Base-by-base conservation (phyloP, 1,140 invertebrate species). In the Drosophila lacertosa region DNA sequence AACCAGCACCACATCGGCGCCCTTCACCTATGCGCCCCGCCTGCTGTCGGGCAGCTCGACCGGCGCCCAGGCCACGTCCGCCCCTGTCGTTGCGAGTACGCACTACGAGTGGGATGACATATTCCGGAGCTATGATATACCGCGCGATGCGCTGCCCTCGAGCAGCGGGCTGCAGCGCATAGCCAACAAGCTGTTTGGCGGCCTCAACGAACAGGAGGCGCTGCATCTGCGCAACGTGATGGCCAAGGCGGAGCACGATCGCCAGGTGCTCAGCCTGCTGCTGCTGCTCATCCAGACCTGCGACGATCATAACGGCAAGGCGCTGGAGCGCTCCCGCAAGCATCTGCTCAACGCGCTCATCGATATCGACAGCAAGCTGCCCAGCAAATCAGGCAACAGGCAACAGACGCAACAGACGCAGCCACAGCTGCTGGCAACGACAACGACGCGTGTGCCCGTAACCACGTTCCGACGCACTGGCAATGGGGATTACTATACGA, bases 231-330 rank as follows among this genome's bases (percentile, higher is more conserved):
- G 95, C 93, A 94, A 94, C 60, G 94, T 96, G 4, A 96, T 97
- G 95, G 94, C 95, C 73, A 94, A 96, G 89, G 96, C 95, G 2
- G 94, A 95, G 75, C 94, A 93, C 58, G 96, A 96, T 84, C 94
- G 94, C 40, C 95, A 95, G 1, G 95, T 96, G 0, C 92, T 95
- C 55, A 93, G 95, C 45, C 90, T 97, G 11, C 94, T 97, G 33
- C 89, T 97, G 7, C 88, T 97, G 10, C 91, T 97, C 58, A 95
- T 97, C 9, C 95, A 94, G 70, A 95, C 95, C 51, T 96, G 95
- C 77, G 95, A 94, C 62, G 94, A 95, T 79, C 93, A 95, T 91
- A 92, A 95, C 77, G 92, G 95, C 90, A 93, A 94, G 90, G 93
- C 94, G 60, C 90, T 94, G 83, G 92, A 95, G 91, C 93, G 94